Conservation (phyloP, 2,113 vertebrate species). For the Acrocephalus kingi region DNA sequence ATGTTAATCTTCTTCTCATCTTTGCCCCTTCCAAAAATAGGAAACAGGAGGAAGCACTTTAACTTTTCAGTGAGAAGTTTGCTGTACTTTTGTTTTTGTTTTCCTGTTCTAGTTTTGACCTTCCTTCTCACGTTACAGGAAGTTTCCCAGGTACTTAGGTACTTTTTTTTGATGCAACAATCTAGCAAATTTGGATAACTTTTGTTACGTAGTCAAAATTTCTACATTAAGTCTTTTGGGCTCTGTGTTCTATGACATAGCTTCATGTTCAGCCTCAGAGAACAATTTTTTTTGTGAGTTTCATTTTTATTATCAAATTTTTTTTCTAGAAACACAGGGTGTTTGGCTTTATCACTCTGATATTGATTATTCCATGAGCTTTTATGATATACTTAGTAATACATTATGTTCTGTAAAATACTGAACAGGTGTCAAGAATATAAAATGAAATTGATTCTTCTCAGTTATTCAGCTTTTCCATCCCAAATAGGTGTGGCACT, state of each 20-base stretch:
- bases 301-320: neutral
- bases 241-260: neutral
- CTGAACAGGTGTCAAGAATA: neutral
- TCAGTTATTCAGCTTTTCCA: neutral
- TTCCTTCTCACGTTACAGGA: neutral
- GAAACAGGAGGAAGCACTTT: neutral
- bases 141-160: neutral
- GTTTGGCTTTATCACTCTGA: neutral
- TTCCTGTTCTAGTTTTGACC: neutral
- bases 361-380: neutral
- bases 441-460: neutral
- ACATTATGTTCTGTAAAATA: neutral
- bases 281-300: neutral
- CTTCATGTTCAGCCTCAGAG: neutral
- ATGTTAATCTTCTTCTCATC: neutral
- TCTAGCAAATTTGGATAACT: neutral
- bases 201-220: accelerated
- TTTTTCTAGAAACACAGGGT: neutral
- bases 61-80: neutral
- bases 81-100: neutral
- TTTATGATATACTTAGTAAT: neutral
- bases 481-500: neutral
- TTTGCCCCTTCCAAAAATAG: neutral
- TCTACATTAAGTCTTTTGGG: neutral
- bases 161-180: neutral